Conservation (phyloP, 2,797 vertebrate species). For the Dryobates pubescens region DNA sequence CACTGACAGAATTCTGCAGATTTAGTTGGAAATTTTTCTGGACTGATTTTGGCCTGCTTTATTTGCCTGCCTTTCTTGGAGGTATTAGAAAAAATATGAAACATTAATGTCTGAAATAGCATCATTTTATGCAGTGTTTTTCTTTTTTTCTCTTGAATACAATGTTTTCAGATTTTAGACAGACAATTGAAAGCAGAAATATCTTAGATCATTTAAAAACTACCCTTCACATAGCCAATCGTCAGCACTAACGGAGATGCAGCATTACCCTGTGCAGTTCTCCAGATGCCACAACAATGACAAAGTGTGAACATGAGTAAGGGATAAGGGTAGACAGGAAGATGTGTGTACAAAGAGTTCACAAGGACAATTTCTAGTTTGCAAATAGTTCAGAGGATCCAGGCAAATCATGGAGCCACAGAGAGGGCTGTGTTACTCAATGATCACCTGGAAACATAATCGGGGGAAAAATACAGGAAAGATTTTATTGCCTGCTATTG, state of each 20-base stretch:
- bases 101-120: background rate
- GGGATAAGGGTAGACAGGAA: background rate
- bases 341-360: background rate
- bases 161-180: background rate
- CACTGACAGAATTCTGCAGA: background rate
- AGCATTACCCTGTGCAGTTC: background rate
- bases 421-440: background rate
- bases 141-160: background rate
- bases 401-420: background rate
- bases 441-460: background rate
- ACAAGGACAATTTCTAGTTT: background rate
- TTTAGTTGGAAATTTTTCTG: background rate
- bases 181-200: background rate
- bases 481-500: background rate
- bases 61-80: background rate
- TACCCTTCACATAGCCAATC: background rate
- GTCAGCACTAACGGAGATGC: background rate
- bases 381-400: background rate
- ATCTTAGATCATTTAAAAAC: background rate
- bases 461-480: background rate
- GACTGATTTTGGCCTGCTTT: fast-evolving
- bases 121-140: background rate
- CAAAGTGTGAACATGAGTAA: background rate
- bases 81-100: background rate
- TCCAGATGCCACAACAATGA: background rate